phyloP scores from a whole-genome alignment of 2,797 vertebrate species.

The Propithecus deckenii region DNA sequence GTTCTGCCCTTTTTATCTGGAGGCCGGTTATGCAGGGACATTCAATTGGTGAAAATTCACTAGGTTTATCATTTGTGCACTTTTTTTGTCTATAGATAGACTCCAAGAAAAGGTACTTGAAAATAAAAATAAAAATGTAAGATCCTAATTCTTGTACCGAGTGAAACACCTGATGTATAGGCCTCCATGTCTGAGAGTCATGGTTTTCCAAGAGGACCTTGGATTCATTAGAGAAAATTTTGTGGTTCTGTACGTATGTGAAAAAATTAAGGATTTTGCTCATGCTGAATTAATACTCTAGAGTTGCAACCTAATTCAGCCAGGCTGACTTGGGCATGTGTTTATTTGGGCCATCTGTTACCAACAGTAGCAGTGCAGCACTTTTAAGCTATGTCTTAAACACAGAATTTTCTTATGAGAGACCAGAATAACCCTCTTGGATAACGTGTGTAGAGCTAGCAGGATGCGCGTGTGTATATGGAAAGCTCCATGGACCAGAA shows the following conservation, averaged over 20 bases:
- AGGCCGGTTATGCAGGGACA: neutral
- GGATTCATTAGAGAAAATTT: neutral
- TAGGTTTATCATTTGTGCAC: neutral
- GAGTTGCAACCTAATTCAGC: neutral
- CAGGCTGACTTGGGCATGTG: neutral
- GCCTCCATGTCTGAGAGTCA: neutral
- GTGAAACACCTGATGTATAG: neutral
- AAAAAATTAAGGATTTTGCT: neutral
- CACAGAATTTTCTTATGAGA: constrained; percentile 55
- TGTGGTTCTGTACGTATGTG: neutral
- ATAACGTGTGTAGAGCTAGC: neutral
- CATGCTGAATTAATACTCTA: neutral
- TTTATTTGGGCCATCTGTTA: neutral
- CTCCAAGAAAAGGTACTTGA: neutral
- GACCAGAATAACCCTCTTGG: constrained; percentile 37
- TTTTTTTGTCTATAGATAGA: neutral
- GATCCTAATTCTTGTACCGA: neutral
- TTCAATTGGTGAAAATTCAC: neutral
- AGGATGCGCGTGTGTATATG: neutral
- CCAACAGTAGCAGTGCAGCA: neutral
- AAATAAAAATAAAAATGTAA: neutral
- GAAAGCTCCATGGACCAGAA: neutral
- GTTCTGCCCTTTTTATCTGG: neutral
- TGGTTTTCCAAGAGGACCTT: neutral
- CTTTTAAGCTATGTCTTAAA: neutral